Percentiles rank a stretch among this genome's conserved stretches.
Conservation (phyloP, 2,113 vertebrate species). For the Isurus oxyrinchus region DNA sequence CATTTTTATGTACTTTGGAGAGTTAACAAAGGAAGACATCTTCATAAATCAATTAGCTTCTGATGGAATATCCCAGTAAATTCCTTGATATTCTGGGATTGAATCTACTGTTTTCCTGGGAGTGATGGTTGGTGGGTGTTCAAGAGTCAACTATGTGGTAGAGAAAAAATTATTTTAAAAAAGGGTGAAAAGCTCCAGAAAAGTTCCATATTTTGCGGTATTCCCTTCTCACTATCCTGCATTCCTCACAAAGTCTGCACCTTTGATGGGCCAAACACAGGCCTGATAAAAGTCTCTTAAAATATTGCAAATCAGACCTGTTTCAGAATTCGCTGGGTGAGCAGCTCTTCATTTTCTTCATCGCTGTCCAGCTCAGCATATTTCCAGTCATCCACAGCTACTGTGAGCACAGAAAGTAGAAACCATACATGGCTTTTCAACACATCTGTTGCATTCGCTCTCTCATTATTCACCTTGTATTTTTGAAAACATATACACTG, state of each 20-base stretch:
- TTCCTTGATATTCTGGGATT: background rate
- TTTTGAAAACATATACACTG: background rate
- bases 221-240: background rate
- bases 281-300: background rate
- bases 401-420: slow-evolving; percentile 51
- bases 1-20: background rate
- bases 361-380: slow-evolving; percentile 70
- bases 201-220: background rate
- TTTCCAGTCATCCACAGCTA: slow-evolving; percentile 66
- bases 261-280: background rate
- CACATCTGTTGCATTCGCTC: background rate
- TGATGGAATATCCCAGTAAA: background rate
- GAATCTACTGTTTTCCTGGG: background rate
- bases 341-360: slow-evolving; percentile 78
- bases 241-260: background rate
- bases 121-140: background rate
- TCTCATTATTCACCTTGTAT: background rate
- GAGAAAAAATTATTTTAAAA: background rate
- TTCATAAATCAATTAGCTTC: background rate
- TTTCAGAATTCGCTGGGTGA: slow-evolving; percentile 71
- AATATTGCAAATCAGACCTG: slow-evolving; percentile 57
- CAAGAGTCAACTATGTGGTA: background rate
- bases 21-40: background rate
- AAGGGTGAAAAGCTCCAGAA: background rate
- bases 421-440: background rate